Evolutionary conservation across 2,113 vertebrate species (phyloP).

Genomic region (Indri indri): DNA sequence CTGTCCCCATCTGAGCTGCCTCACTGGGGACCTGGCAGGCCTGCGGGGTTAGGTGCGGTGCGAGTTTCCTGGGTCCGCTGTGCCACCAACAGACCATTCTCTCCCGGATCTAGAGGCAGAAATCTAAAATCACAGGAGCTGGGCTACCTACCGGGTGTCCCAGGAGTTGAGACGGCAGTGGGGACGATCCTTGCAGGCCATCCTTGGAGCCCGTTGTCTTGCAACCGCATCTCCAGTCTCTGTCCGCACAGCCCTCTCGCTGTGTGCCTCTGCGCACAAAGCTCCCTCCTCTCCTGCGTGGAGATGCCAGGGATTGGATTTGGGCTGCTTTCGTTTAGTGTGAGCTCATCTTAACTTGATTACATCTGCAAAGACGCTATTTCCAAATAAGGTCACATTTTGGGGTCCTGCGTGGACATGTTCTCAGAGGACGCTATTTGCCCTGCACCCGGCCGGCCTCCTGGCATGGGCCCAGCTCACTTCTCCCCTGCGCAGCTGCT

Average conservation of each 20-base stretch:
- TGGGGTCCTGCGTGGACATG: not conserved
- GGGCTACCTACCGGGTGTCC: not conserved
- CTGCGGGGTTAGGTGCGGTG: accelerated
- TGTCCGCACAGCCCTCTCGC: accelerated
- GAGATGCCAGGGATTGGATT: accelerated
- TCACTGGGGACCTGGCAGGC: accelerated
- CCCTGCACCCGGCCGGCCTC: accelerated
- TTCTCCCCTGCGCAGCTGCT: accelerated
- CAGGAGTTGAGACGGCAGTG: not conserved
- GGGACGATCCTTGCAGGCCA: accelerated
- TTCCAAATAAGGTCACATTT: not conserved
- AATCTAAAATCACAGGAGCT: not conserved
- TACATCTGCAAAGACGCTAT: not conserved
- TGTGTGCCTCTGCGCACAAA: accelerated
- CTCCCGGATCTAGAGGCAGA: not conserved
- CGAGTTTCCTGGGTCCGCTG: accelerated
- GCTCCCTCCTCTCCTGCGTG: no score
- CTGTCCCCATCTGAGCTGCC: accelerated
- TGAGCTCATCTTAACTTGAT: accelerated
- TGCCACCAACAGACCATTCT: accelerated
- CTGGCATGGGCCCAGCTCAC: accelerated
- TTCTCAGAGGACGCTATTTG: accelerated
- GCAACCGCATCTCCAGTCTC: accelerated
- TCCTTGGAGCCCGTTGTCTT: accelerated
- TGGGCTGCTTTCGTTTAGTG: accelerated